Percentiles rank a stretch among this genome's conserved stretches.
phyloP scores from a whole-genome alignment of 2,888 invertebrate species.

The Ophion costatus region DNA sequence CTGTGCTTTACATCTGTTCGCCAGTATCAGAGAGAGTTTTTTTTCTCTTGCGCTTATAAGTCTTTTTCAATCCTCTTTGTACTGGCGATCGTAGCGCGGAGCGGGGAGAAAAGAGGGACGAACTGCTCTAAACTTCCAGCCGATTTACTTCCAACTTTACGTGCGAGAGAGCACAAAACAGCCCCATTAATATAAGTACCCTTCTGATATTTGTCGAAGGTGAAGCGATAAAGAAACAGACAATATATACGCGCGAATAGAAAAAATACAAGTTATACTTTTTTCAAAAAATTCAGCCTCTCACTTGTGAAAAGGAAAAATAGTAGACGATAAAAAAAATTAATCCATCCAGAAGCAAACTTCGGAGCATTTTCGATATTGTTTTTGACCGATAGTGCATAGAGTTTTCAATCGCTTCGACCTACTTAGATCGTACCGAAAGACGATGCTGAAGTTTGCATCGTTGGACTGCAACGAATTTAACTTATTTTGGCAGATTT shows the following conservation, averaged over 20 bases:
- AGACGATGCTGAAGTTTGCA: too few relatives aligned
- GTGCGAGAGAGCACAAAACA: conserved; percentile 53
- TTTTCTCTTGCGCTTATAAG: neutral
- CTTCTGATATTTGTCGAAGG: conserved; percentile 24
- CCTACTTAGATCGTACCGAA: too few relatives aligned
- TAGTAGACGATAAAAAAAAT: too few relatives aligned
- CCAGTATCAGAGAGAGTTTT: neutral
- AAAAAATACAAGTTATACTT: neutral
- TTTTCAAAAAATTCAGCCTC: neutral
- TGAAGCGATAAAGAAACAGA: neutral
- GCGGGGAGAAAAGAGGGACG: conserved; percentile 14
- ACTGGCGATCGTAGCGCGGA: conserved; percentile 19
- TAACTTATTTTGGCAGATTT: too few relatives aligned
- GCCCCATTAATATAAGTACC: conserved; percentile 40
- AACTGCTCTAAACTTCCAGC: conserved; percentile 50
- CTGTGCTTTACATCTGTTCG: neutral
- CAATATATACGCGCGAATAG: neutral
- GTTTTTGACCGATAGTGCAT: too few relatives aligned
- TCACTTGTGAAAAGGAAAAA: too few relatives aligned
- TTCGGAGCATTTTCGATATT: too few relatives aligned
- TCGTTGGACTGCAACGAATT: too few relatives aligned
- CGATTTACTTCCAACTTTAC: conserved; percentile 58
- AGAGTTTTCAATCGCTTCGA: too few relatives aligned
- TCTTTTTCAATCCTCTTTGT: conserved; percentile 40
- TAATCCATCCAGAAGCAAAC: too few relatives aligned